Percentiles rank a stretch among this genome's conserved stretches.
phyloP scores from a whole-genome alignment of 2,888 invertebrate species.

The Seladonia tumulorum region DNA sequence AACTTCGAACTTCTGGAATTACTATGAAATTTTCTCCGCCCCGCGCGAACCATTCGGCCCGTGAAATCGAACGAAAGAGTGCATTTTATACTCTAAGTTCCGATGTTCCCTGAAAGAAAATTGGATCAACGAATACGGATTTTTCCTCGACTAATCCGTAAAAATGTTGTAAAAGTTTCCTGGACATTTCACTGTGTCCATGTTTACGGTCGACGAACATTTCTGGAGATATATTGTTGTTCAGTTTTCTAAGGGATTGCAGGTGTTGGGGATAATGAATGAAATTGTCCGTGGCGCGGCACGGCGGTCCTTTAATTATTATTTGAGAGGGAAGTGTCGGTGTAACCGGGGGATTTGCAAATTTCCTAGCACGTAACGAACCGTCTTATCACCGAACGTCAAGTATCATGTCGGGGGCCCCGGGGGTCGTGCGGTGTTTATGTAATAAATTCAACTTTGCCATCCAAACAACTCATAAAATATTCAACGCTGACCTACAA shows the following conservation, averaged over 20 bases:
- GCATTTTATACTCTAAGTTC: neutral
- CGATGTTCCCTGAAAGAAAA: neutral
- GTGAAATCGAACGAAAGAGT: neutral
- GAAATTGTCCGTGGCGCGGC: neutral
- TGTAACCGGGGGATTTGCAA: conserved; percentile 22
- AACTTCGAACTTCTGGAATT: conserved; percentile 6
- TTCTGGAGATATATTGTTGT: neutral
- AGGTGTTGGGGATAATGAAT: neutral
- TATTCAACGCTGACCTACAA: conserved; percentile 60
- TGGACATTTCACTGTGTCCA: neutral
- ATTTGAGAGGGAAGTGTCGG: conserved; percentile 21
- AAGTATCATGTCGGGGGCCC: conserved; percentile 43
- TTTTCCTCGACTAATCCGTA: neutral
- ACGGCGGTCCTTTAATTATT: conserved; percentile 27
- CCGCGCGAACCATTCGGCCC: neutral
- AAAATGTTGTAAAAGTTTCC: neutral
- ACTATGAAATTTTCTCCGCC: neutral
- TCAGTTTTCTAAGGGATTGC: neutral
- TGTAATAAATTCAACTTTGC: conserved; percentile 57
- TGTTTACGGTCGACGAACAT: neutral
- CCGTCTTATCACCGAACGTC: conserved; percentile 36
- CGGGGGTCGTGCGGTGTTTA: conserved; percentile 33
- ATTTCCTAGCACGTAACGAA: conserved; percentile 49
- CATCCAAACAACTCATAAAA: conserved; percentile 60
- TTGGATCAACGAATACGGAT: neutral